Percentiles rank a stretch among this genome's conserved stretches.
These are phyloP conservation scores for Neotoxoptera formosana DNA, from an alignment of 1,140 invertebrate genomes.

Conservation along the genomic window DNA sequence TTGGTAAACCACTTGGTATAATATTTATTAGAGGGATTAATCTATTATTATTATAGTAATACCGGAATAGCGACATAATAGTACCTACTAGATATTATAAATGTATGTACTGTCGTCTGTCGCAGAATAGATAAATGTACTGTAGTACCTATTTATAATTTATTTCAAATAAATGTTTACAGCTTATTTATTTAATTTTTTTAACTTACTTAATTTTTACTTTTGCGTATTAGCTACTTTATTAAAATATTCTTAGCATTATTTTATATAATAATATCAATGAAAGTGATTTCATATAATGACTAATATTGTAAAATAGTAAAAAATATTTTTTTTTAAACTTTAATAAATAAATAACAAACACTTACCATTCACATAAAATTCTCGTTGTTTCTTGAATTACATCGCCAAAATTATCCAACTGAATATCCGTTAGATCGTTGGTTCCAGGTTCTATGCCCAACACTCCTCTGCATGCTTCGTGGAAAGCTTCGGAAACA, in stretches of 20 bases:
- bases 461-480: conserved; percentile 46
- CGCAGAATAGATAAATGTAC: too few relatives aligned
- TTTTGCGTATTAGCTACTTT: too few relatives aligned
- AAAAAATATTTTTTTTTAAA: not conserved
- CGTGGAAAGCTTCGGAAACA: conserved; percentile 44
- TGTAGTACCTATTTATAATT: not conserved
- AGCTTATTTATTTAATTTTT: too few relatives aligned
- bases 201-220: too few relatives aligned
- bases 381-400: conserved; percentile 52
- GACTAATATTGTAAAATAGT: not conserved
- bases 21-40: too few relatives aligned
- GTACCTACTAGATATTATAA: not conserved
- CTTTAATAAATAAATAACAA: not conserved
- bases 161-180: not conserved
- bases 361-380: conserved; percentile 45
- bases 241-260: too few relatives aligned
- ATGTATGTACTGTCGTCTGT: too few relatives aligned
- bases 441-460: conserved; percentile 41
- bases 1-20: not conserved
- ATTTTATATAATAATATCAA: not conserved
- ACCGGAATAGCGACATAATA: not conserved
- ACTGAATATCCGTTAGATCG: conserved; percentile 49
- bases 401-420: conserved; percentile 47
- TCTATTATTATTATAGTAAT: not conserved
- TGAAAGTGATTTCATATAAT: not conserved